phyloP scores from a whole-genome alignment of 1,140 invertebrate species.

The Vanessa atalanta region DNA sequence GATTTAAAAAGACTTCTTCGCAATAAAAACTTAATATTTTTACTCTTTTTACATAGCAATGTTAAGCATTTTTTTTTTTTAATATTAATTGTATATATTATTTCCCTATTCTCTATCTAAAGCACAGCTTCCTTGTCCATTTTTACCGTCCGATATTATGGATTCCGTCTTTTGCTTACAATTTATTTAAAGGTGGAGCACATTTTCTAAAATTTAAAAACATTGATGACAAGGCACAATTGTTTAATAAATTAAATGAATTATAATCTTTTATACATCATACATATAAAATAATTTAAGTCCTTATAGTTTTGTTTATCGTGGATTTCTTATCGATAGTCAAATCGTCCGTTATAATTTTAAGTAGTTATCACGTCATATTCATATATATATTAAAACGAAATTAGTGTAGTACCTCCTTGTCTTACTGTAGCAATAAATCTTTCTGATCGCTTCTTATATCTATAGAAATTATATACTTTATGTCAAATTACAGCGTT shows the following conservation, averaged over 20 bases:
- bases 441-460: no score
- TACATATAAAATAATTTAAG: no score
- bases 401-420: no score
- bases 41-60: not conserved
- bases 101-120: conserved; percentile 12
- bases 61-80: not conserved
- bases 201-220: not conserved
- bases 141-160: conserved; percentile 56
- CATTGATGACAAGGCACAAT: not conserved
- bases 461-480: no score
- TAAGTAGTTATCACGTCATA: no score
- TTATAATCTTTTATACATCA: not conserved
- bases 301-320: no score
- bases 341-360: no score
- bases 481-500: no score
- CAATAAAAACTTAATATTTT: conserved; percentile 8
- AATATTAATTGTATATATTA: not conserved
- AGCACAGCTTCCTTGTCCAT: conserved; percentile 47
- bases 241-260: not conserved
- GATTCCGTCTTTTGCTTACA: conserved; percentile 59
- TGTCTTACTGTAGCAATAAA: no score
- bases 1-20: not conserved
- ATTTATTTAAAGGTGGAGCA: conserved; percentile 16
- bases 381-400: no score
- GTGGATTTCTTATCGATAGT: no score